phyloP scores from a whole-genome alignment of 2,113 vertebrate species.

The Burhinus bistriatus region DNA sequence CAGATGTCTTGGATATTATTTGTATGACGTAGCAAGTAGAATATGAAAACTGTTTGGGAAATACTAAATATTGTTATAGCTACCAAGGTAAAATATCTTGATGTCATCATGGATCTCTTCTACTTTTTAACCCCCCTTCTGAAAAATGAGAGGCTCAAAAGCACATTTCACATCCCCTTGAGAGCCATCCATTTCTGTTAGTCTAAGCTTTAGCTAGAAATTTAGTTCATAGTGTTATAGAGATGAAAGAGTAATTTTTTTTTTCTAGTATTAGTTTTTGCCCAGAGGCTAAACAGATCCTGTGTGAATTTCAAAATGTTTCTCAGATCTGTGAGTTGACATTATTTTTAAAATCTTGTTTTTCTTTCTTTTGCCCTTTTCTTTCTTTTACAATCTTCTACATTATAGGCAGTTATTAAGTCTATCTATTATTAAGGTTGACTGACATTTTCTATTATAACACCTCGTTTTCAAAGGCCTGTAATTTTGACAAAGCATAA shows the following conservation, averaged over 20 bases:
- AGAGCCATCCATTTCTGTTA: background rate
- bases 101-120: background rate
- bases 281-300: background rate
- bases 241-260: background rate
- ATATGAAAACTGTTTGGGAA: background rate
- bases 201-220: background rate
- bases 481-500: slow-evolving; percentile 18
- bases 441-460: slow-evolving; percentile 25
- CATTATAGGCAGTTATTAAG: background rate
- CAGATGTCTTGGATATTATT: background rate
- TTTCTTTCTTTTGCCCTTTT: background rate
- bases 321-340: background rate
- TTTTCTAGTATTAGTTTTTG: background rate
- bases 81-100: background rate
- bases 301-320: slow-evolving; percentile 22
- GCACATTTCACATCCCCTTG: background rate
- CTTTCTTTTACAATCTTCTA: background rate
- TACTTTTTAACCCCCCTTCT: background rate
- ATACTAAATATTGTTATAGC: background rate
- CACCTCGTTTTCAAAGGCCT: background rate
- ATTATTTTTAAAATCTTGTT: background rate
- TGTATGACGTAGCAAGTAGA: background rate
- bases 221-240: background rate
- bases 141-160: background rate
- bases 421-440: background rate